Evolutionary conservation across 1,140 invertebrate genomes (phyloP), one percentile per base, ranked within the genome.

Genomic region (Akabosia matsudoensis): DNA sequence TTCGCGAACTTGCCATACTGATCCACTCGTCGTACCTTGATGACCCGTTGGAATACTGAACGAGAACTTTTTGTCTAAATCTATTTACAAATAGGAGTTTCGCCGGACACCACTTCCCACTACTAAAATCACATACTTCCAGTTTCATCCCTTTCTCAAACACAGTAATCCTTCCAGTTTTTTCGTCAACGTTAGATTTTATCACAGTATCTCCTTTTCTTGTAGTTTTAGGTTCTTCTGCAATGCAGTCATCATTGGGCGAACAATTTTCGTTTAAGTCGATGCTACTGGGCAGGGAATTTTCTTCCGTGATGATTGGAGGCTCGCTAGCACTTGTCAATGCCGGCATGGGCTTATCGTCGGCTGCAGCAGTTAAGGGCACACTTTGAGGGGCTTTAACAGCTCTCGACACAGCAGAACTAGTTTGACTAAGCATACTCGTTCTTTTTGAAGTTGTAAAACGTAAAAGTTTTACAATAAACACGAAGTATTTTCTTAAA

Each of bases 11-110:
- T 82, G 90, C 90, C 89, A 96, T 94, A 51, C 89, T 89, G 81
- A 97, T 92, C 95, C 95, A 97, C 86, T 97, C 95, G 83, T 97
- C 94, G 83, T 89, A 94, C 83, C 91, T 89, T 76, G 90, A 90
- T 73, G 88, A 90, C 88, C 89, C 91, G 76, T 92, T 90, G 78
- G 94, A 92, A 87, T 94, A 96, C 85, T 95, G 93, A 80, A 98
- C 91, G 34, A 96, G 85, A 0, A 97, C 91, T 86, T 94, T 91
- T 80, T 91, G 88, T 78, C 95, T 92, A 33, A 91, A 90, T 85
- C 91, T 91, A 83, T 97, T 94, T 3, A 95, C 91, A 85, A 95
- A 93, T 16, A 92, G 87, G 76, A 97, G 91, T 84, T 90, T 90
- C 13, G 93, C 93, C 14, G 91, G 86, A 86, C 94, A 91, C 90